A percentile compares a stretch with the other conserved stretches of the same genome.
phyloP scores from a whole-genome alignment of 2,888 invertebrate genomes.

The Thereva nobilitata region DNA sequence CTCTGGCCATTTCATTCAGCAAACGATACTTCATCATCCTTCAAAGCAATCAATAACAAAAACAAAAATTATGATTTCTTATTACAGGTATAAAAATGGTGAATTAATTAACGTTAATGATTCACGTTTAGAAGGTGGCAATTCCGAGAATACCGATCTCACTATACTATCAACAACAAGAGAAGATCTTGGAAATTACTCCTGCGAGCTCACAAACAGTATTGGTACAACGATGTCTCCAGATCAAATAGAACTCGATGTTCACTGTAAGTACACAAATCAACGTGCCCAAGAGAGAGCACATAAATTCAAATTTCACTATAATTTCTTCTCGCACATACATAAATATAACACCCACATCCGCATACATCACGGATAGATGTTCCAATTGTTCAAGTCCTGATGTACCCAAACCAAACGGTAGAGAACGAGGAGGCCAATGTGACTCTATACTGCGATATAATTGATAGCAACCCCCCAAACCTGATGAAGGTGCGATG shows the following conservation, averaged over 20 bases:
- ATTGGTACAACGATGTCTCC: constrained; percentile 77
- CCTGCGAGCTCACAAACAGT: constrained; percentile 77
- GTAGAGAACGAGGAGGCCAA: constrained; percentile 79
- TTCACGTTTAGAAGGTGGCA: constrained; percentile 77
- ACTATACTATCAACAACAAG: constrained; percentile 76
- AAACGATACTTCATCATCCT: neutral
- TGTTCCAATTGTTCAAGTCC: constrained; percentile 76
- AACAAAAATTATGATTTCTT: neutral
- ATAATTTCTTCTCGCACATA: neutral
- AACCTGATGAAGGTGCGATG: constrained; percentile 77
- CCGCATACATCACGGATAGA: constrained; percentile 59
- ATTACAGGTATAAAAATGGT: constrained; percentile 71
- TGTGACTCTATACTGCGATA: constrained; percentile 81
- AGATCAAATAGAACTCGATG: constrained; percentile 75
- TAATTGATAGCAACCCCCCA: constrained; percentile 78
- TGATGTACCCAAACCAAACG: constrained; percentile 76
- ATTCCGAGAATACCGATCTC: constrained; percentile 73
- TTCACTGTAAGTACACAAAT: constrained; percentile 72
- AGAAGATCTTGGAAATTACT: constrained; percentile 82
- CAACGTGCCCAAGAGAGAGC: constrained; percentile 1
- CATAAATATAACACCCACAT: neutral
- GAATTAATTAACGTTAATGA: constrained; percentile 63
- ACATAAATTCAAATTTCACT: neutral
- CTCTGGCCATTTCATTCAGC: neutral
- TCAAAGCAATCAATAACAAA: neutral